Conservation (phyloP, 2,113 vertebrate species). For the Ivindomyrus marchei region DNA sequence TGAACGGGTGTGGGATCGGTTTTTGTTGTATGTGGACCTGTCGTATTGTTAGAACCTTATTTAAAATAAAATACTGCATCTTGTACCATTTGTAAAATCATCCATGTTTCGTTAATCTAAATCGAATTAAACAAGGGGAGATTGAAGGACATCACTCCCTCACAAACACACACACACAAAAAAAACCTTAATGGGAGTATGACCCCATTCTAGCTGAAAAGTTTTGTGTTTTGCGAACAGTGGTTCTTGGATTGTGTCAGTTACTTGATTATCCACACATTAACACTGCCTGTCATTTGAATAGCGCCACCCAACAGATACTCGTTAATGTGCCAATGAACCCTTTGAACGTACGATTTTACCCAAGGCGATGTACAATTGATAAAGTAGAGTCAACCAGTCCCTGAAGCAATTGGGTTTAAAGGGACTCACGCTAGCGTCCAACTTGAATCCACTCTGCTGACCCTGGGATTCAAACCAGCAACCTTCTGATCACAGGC, state of each 20-base stretch:
- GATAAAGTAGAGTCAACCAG: background rate
- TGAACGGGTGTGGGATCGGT: background rate
- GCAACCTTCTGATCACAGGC: background rate
- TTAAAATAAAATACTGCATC: constrained; percentile 9
- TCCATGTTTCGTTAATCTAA: background rate
- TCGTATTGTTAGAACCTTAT: background rate
- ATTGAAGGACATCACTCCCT: background rate
- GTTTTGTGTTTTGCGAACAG: background rate
- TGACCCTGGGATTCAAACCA: background rate
- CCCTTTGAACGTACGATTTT: background rate
- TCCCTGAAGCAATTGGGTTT: background rate
- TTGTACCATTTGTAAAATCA: background rate
- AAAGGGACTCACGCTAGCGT: background rate
- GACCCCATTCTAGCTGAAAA: background rate
- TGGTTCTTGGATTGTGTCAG: background rate
- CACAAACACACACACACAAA: background rate
- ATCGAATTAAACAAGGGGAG: background rate
- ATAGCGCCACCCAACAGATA: background rate
- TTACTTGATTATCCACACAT: background rate
- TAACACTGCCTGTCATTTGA: background rate
- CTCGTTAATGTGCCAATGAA: background rate
- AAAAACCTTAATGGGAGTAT: background rate
- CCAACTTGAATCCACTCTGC: background rate
- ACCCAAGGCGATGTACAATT: background rate
- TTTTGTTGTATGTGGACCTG: background rate